These are phyloP conservation scores for Casuarius casuarius DNA, from an alignment of 2,113 vertebrate species.

Conservation along the genomic window DNA sequence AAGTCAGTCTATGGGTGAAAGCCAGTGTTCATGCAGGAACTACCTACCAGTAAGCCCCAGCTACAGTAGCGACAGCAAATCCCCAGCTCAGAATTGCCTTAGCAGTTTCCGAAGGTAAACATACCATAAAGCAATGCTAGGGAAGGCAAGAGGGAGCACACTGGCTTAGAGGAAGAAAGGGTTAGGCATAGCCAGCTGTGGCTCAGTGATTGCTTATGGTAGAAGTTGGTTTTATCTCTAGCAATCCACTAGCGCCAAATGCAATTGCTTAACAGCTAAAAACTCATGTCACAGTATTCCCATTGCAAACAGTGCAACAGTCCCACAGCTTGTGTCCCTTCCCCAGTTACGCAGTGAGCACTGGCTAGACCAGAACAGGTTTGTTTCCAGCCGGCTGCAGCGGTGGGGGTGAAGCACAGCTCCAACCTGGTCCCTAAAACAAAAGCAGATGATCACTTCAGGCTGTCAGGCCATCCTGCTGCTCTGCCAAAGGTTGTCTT, in stretches of 20 bases:
- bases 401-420: neutral
- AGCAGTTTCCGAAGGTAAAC: neutral
- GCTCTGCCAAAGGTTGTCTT: neutral
- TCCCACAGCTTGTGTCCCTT: neutral
- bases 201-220: no score
- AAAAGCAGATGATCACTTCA: neutral
- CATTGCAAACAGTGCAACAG: neutral
- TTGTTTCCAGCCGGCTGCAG: neutral
- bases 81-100: neutral
- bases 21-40: neutral
- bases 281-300: accelerated
- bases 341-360: accelerated
- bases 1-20: neutral
- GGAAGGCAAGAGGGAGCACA: neutral
- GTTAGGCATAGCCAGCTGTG: neutral
- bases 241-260: neutral
- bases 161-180: neutral
- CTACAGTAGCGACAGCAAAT: neutral
- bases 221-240: neutral
- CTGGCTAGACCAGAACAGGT: neutral
- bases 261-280: neutral
- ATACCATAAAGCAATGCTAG: neutral
- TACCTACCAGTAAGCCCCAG: neutral
- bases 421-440: neutral
- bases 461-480: conserved; percentile 1